Percentiles rank a stretch among this genome's conserved stretches.
Evolutionary conservation across 1,140 invertebrate genomes (phyloP).

Genomic region (Yoshiicerus persimilis): DNA sequence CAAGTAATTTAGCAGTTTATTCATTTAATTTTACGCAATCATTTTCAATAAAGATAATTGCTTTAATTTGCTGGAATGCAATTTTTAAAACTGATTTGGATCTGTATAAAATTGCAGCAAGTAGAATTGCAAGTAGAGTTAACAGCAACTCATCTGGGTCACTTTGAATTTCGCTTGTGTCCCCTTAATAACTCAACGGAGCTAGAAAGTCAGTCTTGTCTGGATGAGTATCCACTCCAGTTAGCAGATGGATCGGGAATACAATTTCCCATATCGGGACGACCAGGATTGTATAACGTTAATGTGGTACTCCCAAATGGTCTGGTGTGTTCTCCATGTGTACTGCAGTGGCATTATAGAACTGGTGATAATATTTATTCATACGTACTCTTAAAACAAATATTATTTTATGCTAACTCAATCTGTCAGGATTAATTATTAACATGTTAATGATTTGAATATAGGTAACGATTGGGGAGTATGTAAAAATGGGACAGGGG

Average conservation of each 20-base stretch:
- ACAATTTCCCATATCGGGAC: conserved; percentile 46
- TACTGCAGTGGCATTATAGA: conserved; percentile 54
- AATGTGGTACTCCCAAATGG: conserved; percentile 49
- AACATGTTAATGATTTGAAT: conserved; percentile 52
- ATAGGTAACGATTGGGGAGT: conserved; percentile 53
- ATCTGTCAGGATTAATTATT: no score
- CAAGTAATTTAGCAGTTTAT: conserved; percentile 59
- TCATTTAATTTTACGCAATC: no score
- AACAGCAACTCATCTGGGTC: conserved; percentile 70
- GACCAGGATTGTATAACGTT: conserved; percentile 45
- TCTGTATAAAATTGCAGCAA: not conserved
- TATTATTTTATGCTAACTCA: no score
- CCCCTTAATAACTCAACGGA: conserved; percentile 59
- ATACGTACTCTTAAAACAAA: not conserved
- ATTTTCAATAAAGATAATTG: no score
- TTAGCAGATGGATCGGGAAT: conserved; percentile 56
- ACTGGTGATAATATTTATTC: not conserved
- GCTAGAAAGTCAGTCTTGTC: conserved; percentile 66
- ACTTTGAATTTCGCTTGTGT: conserved; percentile 84
- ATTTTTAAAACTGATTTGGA: no score
- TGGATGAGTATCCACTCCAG: conserved; percentile 65
- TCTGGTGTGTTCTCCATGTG: conserved; percentile 53
- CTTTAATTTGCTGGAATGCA: no score
- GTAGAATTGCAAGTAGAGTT: conserved; percentile 73
- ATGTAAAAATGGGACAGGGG: conserved; percentile 50